A percentile compares a stretch with the other conserved stretches of the same genome.
Conservation (phyloP, 1,140 invertebrate species). For the Danaus plexippus region DNA sequence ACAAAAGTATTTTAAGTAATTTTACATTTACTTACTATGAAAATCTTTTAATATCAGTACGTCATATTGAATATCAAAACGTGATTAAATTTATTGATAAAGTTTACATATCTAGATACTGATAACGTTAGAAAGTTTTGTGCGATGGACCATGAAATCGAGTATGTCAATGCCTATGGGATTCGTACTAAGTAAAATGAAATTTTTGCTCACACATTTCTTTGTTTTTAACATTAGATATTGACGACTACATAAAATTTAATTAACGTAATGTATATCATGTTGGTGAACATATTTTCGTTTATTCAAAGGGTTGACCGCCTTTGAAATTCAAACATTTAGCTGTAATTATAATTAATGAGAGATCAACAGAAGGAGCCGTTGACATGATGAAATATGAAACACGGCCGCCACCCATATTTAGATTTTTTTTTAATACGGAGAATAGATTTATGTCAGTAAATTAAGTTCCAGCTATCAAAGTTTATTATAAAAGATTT, state of each 20-base stretch:
- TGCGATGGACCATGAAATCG: slow-evolving; percentile 26
- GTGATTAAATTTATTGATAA: too few species aligned
- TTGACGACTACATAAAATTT: too few species aligned
- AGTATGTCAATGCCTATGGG: slow-evolving; percentile 9
- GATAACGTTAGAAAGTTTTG: slow-evolving; percentile 6
- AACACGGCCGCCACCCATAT: slow-evolving; percentile 25
- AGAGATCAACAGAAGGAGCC: slow-evolving; percentile 47
- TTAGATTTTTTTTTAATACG: slow-evolving; percentile 22
- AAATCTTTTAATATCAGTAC: too few species aligned
- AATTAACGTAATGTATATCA: background rate
- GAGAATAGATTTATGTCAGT: slow-evolving; percentile 5
- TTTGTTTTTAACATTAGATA: too few species aligned
- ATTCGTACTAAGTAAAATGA: too few species aligned
- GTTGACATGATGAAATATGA: slow-evolving; percentile 46
- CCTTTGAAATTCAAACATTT: slow-evolving; percentile 43
- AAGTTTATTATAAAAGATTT: too few species aligned
- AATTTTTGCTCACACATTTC: too few species aligned
- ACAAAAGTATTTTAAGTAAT: too few species aligned
- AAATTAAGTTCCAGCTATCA: too few species aligned
- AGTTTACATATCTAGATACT: too few species aligned
- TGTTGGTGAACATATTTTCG: slow-evolving; percentile 8
- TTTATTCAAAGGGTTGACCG: slow-evolving; percentile 24
- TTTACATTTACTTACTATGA: too few species aligned
- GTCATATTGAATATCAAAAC: too few species aligned
- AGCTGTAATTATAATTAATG: slow-evolving; percentile 60